Conservation (phyloP, 1,140 invertebrate species). For the Parapsyche elsis region DNA sequence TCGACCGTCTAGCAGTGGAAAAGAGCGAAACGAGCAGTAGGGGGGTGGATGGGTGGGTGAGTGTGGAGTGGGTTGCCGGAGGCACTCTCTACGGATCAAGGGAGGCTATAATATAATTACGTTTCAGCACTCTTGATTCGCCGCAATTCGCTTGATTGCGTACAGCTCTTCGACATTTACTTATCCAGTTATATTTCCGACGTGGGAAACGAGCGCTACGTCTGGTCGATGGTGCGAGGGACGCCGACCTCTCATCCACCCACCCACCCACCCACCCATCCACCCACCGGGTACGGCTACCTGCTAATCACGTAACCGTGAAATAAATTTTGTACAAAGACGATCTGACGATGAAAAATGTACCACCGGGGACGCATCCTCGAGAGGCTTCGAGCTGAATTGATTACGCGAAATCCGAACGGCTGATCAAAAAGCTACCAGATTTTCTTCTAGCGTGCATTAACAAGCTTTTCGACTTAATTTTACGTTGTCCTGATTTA, state of each 20-base stretch:
- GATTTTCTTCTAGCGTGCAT: not conserved
- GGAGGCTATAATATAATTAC: constrained; percentile 55
- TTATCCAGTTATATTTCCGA: constrained; percentile 41
- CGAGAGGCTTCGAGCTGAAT: too few species aligned
- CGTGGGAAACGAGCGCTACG: constrained; percentile 18
- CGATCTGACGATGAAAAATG: not conserved
- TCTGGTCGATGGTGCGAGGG: not conserved
- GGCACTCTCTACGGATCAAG: constrained; percentile 41
- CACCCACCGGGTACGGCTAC: not conserved
- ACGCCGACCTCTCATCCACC: too few species aligned
- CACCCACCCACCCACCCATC: not conserved
- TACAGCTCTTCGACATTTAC: constrained; percentile 55
- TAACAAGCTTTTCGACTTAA: not conserved
- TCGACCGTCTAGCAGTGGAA: not conserved
- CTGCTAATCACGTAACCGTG: constrained; percentile 37
- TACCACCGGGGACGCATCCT: not conserved
- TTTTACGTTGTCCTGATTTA: too few species aligned
- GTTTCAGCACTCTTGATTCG: constrained; percentile 55
- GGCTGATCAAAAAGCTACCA: not conserved
- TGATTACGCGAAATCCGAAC: too few species aligned
- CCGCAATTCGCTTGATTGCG: constrained; percentile 56
- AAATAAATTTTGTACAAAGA: constrained; percentile 40
- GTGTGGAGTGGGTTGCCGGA: not conserved
- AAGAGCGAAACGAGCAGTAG: not conserved
- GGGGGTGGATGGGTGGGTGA: not conserved